Evolutionary conservation across 2,797 vertebrate species (phyloP), one percentile per base, ranked within the genome.

Genomic region (Anguilla marmorata): DNA sequence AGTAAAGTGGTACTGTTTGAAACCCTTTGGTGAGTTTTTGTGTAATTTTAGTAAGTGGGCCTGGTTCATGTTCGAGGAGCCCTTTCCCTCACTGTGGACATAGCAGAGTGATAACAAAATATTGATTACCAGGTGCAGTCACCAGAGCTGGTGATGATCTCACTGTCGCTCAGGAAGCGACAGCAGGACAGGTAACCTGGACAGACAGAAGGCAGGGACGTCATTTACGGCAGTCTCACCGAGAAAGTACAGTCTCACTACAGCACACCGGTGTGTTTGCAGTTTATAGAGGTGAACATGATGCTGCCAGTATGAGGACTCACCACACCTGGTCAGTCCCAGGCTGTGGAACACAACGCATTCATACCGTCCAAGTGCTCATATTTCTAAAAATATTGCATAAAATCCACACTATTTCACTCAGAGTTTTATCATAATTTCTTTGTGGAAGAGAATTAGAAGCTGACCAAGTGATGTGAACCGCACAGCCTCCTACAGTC

Each of bases 131-230:
- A 99, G 0, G 98, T 99, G 92, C 97, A 98, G 93, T 99, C 98
- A 85, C 98, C 98, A 45, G 98, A 99, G 93, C 98, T 98, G 91
- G 98, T 99, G 94, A 99, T 97, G 90, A 99, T 99, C 91, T 94
- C 98, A 87, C 93, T 97, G 95, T 99, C 98, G 0, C 97, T 98
- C 86, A 99, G 89, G 94, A 99, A 99, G 86, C 98, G 96, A 91
- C 98, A 99, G 95, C 98, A 98, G 93, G 98, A 98, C 90, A 99
- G 96, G 94, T 99, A 99, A 91, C 98, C 98, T 99, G 90, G 86
- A 80, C 69, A 89, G 91, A 80, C 88, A 91, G 37, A 90, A 45
- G 85, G 76, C 41, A 85, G 85, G n/a, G 86, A 27, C 41, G 33
- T 54, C 37, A 9, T 24, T 19, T 45, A 72, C 27, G 5, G 83